Evolutionary conservation across 2,113 vertebrate species (phyloP).

Genomic region (Microcebus tavaratra): DNA sequence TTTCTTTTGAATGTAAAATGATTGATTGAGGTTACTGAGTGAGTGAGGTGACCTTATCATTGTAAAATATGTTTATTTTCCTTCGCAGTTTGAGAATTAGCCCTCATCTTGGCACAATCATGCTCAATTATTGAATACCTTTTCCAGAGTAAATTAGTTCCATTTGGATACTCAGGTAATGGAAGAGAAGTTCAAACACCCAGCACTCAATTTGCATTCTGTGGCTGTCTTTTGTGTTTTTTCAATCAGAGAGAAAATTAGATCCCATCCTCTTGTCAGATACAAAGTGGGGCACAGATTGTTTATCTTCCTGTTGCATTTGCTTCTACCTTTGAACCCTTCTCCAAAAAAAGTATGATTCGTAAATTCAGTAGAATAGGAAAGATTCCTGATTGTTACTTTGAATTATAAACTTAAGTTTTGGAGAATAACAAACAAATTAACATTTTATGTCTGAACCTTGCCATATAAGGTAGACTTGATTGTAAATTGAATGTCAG

Average conservation of each 20-base stretch:
- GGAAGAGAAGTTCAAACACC: slow-evolving; percentile 4
- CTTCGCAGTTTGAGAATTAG: slow-evolving; percentile 50
- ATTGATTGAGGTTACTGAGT: slow-evolving; percentile 37
- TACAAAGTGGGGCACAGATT: slow-evolving; percentile 19
- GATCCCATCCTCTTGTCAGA: slow-evolving; percentile 40
- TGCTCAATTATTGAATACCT: slow-evolving; percentile 59
- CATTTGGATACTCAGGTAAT: slow-evolving; percentile 42
- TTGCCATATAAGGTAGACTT: not conserved
- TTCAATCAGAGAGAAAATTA: slow-evolving; percentile 68
- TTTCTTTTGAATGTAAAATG: slow-evolving; percentile 58
- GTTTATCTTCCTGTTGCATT: slow-evolving; percentile 49
- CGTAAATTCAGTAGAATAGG: slow-evolving; percentile 24
- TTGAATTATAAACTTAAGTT: slow-evolving; percentile 32
- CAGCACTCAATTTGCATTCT: slow-evolving; percentile 4
- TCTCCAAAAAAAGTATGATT: not conserved
- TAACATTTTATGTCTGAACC: not conserved
- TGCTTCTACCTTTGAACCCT: not conserved
- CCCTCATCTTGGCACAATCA: not conserved
- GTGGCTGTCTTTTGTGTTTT: slow-evolving; percentile 37
- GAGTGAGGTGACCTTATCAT: slow-evolving; percentile 37
- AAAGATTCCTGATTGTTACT: slow-evolving; percentile 13
- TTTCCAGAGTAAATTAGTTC: slow-evolving; percentile 69
- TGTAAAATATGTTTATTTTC: slow-evolving; percentile 63
- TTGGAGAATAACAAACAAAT: slow-evolving; percentile 40
- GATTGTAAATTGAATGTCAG: slow-evolving; percentile 43